Base-by-base conservation (phyloP, 30 jellyfish, hydroid and myxozoan genomes). In the Pseudorhiza aurosa region DNA sequence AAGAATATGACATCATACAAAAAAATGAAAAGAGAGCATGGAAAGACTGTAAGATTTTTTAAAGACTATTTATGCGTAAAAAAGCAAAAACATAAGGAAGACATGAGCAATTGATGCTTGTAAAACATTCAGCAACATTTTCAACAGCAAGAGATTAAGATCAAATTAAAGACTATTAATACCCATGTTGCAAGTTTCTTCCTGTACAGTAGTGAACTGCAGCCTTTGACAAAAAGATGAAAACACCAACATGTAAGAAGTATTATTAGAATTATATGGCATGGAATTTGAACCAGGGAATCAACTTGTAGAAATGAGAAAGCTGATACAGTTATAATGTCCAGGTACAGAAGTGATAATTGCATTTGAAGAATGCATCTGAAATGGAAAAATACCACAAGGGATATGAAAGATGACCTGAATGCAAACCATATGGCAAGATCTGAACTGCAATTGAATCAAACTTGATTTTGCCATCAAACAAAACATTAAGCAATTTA, bases 21-120 rank as follows among this genome's bases (percentile, higher is more conserved):
- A 72, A 72, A 32, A n/a, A n/a, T n/a, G 77, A 77, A 72, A 45
- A 47, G 15, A 77, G 51, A 45, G 79, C 58, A 26, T 72, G 87
- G 87, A 46, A 72, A 51, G 77, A 47, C 21, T 51, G 87, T 58
- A 72, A 33, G 51, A 32, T 50, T 47, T 68, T 68, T 6, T 43
- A 19, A 19, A 58, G 74, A 8, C 74, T 58, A 58, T 46, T 58
- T n/a, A 46, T 58, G 36, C 40, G 0, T 65, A 31, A 36, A 68
- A 68, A 37, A 35, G 44, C 67, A 31, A 37, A 30, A 30, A 42
- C 63, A 33, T 29, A 65, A 65, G 63, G 36, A 55, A 65, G 81
- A 42, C 21, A 65, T 33, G 14, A 30, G 81, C 63, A 42, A 18
- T 33, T 36, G 85, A 33, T 22, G 80, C 78, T 3, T 27, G 45